Conservation (phyloP, 2,113 vertebrate genomes). For the Campylomormyrus numenius region DNA sequence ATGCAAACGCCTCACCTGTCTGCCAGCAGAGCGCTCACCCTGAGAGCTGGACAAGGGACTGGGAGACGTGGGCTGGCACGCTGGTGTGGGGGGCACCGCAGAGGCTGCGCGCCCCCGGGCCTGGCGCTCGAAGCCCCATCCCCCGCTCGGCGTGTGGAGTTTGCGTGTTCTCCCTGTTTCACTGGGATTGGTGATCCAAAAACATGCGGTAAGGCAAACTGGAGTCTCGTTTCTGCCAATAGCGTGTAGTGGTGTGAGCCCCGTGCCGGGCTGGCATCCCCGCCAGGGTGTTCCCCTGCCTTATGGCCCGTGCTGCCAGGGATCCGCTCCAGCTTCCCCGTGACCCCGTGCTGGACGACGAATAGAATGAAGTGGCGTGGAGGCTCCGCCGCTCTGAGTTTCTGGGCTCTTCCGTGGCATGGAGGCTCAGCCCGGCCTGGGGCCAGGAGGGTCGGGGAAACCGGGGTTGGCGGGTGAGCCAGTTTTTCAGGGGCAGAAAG, state of each 20-base stretch:
- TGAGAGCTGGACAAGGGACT: constrained; percentile 8
- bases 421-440: background rate
- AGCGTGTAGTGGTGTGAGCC: background rate
- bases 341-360: background rate
- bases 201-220: background rate
- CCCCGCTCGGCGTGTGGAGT: background rate
- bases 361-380: background rate
- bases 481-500: background rate
- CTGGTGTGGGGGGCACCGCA: background rate
- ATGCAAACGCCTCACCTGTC: constrained; percentile 25
- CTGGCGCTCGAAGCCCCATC: background rate
- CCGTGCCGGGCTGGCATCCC: background rate
- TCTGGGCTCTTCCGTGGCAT: background rate
- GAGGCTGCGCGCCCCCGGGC: background rate
- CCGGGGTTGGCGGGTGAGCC: background rate
- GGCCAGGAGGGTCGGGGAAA: background rate
- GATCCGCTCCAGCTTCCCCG: background rate
- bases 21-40: constrained; percentile 27
- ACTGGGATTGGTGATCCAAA: background rate
- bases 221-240: background rate
- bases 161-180: background rate
- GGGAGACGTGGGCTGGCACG: background rate
- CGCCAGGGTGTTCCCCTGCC: background rate
- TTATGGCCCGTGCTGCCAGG: background rate
- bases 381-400: background rate